phyloP scores from a whole-genome alignment of 2,888 invertebrate genomes.

The Dolichopus griseipennis region DNA sequence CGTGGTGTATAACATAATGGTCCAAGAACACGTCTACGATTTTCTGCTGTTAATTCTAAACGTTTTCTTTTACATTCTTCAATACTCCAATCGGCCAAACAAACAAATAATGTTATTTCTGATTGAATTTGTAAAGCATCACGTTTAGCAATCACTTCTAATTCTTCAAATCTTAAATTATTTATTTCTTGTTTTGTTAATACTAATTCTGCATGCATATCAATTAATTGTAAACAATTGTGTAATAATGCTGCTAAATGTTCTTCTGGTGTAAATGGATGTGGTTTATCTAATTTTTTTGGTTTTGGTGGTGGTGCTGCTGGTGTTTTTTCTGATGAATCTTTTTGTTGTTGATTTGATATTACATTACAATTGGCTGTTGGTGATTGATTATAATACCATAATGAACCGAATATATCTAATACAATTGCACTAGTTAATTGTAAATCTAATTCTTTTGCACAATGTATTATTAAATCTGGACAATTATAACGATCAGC shows the following conservation, averaged over 20 bases:
- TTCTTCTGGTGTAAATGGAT: constrained; percentile 42
- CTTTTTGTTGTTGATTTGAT: constrained; percentile 21
- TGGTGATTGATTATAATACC: constrained; percentile 41
- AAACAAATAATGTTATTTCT: constrained; percentile 39
- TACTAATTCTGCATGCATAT: constrained; percentile 41
- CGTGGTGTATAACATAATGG: constrained; percentile 40
- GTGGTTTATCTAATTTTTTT: constrained; percentile 25
- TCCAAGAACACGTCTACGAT: constrained; percentile 40
- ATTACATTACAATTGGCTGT: constrained; percentile 33
- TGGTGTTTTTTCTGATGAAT: constrained; percentile 13
- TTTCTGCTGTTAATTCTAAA: constrained; percentile 37
- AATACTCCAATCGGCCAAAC: constrained; percentile 41
- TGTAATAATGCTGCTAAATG: constrained; percentile 39
- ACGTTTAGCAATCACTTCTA: constrained; percentile 41
- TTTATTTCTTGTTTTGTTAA: constrained; percentile 35
- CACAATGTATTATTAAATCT: constrained; percentile 41
- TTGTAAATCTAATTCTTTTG: constrained; percentile 41
- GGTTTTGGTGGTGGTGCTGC: constrained; percentile 10
- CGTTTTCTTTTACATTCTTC: constrained; percentile 40
- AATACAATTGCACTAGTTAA: constrained; percentile 39
- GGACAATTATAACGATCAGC: constrained; percentile 43
- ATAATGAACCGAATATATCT: constrained; percentile 39
- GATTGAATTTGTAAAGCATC: constrained; percentile 39
- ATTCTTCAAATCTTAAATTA: constrained; percentile 40
- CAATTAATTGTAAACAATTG: constrained; percentile 41